Evolutionary conservation across 2,113 vertebrate genomes (phyloP).

Genomic region (Pterocles gutturalis): DNA sequence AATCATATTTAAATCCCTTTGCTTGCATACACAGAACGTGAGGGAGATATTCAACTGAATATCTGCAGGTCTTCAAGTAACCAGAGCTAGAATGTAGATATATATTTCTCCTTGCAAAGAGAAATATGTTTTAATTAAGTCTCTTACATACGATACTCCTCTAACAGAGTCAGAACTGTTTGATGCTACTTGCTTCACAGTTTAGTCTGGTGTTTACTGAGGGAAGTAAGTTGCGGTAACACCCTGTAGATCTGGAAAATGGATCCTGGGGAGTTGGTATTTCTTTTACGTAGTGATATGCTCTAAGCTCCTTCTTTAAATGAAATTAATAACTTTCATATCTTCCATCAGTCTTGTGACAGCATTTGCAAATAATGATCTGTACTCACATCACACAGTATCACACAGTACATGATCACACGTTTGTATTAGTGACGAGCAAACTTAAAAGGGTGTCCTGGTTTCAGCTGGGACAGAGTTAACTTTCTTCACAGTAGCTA

Average conservation of each 20-base stretch:
- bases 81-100: background rate
- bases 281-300: background rate
- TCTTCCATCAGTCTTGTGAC: background rate
- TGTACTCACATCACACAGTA: background rate
- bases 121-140: background rate
- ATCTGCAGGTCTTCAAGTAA: background rate
- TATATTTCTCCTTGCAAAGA: background rate
- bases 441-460: background rate
- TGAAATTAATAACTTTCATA: background rate
- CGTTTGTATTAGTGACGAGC: background rate
- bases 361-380: background rate
- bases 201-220: background rate
- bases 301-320: background rate
- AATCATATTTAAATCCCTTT: background rate
- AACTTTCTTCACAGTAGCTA: too few relatives aligned
- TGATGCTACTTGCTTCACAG: background rate
- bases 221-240: background rate
- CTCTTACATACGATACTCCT: background rate
- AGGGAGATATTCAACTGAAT: background rate
- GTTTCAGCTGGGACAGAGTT: too few relatives aligned
- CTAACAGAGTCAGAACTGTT: background rate
- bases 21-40: background rate
- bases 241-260: background rate
- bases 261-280: background rate
- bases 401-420: background rate